Evolutionary conservation across 2,113 vertebrate species (phyloP), one percentile per base, ranked within the genome.

Genomic region (Apeltes quadracus): DNA sequence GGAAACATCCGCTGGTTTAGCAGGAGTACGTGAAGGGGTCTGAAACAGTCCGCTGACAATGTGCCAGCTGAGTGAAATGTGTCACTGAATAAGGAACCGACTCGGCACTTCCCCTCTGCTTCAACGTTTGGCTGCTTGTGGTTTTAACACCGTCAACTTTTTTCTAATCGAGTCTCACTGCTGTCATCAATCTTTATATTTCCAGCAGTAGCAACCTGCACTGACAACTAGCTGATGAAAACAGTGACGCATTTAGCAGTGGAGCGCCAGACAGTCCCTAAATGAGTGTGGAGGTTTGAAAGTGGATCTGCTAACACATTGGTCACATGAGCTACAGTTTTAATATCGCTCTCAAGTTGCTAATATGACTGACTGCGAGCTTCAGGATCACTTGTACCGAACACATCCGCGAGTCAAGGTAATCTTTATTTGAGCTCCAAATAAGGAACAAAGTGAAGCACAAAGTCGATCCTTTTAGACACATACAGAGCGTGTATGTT

Each of bases 351-450:
- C 25, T 43, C 27, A 23, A 58, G 39, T 57, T 27, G n/a, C 55
- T 4, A 46, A 13, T 7, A 29, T 32, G 0, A 69, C 38, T 4
- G 3, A 3, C 3, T 48, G 1, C 7, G 29, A 29, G 22, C 15
- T 55, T 3, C 25, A 5, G n/a, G 15, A 61, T 29, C 0, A 44
- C 41, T 22, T 32, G 32, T 13, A 39, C 11, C 1, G 15, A 23
- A 25, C 32, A 61, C 51, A 10, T 55, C 50, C n/a, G 36, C 75
- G 46, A 48, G 55, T 72, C 76, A 73, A 56, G 78, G 58, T 4
- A 82, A 86, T 78, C 65, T 91, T 92, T 92, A 90, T 90, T 90
- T 78, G 48, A 75, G 72, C 62, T 80, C 76, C n/a, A 70, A 54
- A 71, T n/a, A 70, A 32, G 34, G 32, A 61, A 83, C 56, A 72